Percentiles rank a stretch among this genome's conserved stretches.
Evolutionary conservation across 2,113 vertebrate genomes (phyloP).

Genomic region (Ophthalmolycus amberensis): DNA sequence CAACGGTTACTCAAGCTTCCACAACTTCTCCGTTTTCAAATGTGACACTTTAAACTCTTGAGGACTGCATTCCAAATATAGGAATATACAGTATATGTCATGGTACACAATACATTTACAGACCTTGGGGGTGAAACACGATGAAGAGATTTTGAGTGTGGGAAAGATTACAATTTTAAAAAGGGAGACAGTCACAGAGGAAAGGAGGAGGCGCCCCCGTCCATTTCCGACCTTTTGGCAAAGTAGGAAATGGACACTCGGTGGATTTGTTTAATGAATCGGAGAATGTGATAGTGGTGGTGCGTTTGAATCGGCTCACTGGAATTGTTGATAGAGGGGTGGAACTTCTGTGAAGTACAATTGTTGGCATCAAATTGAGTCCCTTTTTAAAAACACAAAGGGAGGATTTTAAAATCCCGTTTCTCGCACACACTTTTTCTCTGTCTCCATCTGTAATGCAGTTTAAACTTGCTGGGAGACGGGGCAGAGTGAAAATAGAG

Average conservation of each 20-base stretch:
- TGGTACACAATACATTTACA: constrained; percentile 44
- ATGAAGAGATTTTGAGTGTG: constrained; percentile 70
- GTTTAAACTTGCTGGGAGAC: constrained; percentile 53
- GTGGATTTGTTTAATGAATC: constrained; percentile 33
- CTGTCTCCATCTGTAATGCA: constrained; percentile 66
- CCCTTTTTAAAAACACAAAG: constrained; percentile 26
- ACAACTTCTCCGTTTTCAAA: constrained; percentile 69
- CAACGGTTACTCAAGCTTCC: constrained; percentile 34
- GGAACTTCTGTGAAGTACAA: background rate
- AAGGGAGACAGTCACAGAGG: constrained; percentile 53
- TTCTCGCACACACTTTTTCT: constrained; percentile 21
- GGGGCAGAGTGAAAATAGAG: constrained; percentile 80
- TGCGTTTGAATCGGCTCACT: background rate
- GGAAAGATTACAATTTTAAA: constrained; percentile 67
- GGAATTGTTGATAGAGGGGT: background rate
- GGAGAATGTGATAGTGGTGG: constrained; percentile 52
- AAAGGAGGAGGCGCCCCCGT: constrained; percentile 47
- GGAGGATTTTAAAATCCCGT: constrained; percentile 20
- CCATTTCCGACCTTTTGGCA: constrained; percentile 65
- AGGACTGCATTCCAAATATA: constrained; percentile 46
- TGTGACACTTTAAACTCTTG: constrained; percentile 63
- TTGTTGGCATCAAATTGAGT: constrained; percentile 1
- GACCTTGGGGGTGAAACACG: constrained; percentile 72
- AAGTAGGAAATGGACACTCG: constrained; percentile 62
- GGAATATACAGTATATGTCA: constrained; percentile 18